Evolutionary conservation across 2,113 vertebrate genomes (phyloP).

Genomic region (Carollia perspicillata): DNA sequence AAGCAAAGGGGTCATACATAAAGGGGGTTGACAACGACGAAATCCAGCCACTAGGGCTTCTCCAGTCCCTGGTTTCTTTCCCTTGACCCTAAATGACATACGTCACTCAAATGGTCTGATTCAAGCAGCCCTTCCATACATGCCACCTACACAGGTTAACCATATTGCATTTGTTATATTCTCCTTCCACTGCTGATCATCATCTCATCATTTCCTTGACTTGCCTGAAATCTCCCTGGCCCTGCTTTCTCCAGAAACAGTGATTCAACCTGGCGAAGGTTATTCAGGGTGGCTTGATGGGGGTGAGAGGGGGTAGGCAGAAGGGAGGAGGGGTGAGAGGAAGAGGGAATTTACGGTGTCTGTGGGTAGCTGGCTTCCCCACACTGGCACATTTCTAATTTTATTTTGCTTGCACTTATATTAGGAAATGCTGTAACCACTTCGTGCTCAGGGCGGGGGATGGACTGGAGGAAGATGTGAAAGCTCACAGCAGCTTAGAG

Average conservation of each 20-base stretch:
- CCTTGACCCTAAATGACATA: neutral
- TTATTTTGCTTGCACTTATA: constrained; percentile 63
- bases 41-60: neutral
- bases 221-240: neutral
- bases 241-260: neutral
- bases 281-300: constrained; percentile 50
- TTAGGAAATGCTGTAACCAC: constrained; percentile 43
- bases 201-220: neutral
- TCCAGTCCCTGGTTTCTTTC: neutral
- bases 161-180: neutral
- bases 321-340: constrained; percentile 49
- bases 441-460: neutral
- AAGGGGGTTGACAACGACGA: neutral
- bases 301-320: constrained; percentile 51
- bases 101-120: neutral
- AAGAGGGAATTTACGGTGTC: constrained; percentile 52
- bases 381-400: constrained; percentile 60
- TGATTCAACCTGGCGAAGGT: constrained; percentile 38
- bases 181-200: neutral
- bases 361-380: constrained; percentile 69
- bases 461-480: neutral
- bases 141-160: neutral
- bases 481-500: neutral
- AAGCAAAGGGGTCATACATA: neutral
- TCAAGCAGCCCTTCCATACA: neutral